Conservation (phyloP, 2,797 vertebrate genomes). For the Heterohyrax brucei region DNA sequence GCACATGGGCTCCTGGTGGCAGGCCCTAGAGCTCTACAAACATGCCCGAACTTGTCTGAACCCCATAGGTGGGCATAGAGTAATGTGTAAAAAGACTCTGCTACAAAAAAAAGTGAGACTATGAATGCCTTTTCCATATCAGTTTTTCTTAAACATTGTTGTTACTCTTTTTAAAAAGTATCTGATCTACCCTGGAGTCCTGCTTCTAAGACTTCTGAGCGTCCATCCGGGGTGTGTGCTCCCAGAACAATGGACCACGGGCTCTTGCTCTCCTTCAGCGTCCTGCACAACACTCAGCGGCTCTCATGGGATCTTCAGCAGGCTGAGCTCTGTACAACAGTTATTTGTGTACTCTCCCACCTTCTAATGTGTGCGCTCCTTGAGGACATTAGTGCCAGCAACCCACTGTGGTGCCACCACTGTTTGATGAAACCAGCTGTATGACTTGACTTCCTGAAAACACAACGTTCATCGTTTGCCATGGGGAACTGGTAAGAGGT, state of each 20-base stretch:
- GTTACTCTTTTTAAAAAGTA: not conserved
- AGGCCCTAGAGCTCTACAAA: not conserved
- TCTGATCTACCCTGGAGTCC: not conserved
- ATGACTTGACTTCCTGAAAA: not conserved
- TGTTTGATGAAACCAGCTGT: not conserved
- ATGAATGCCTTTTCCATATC: not conserved
- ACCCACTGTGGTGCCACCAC: not conserved
- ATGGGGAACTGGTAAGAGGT: not conserved
- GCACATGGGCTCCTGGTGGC: not conserved
- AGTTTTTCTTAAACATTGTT: slow-evolving; percentile 31
- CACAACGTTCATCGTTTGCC: not conserved
- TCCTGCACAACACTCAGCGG: not conserved
- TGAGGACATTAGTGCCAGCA: not conserved
- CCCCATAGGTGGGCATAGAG: not conserved
- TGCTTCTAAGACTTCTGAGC: not conserved
- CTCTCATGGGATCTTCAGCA: not conserved
- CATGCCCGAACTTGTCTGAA: not conserved
- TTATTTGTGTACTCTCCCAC: not conserved
- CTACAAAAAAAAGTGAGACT: not conserved
- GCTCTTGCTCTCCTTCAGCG: not conserved
- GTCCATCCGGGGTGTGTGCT: not conserved
- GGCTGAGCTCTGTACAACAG: not conserved
- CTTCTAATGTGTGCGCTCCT: not conserved
- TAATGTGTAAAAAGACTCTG: not conserved
- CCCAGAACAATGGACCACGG: not conserved